phyloP scores from a whole-genome alignment of 2,888 invertebrate genomes.

The Danaus chrysippus region DNA sequence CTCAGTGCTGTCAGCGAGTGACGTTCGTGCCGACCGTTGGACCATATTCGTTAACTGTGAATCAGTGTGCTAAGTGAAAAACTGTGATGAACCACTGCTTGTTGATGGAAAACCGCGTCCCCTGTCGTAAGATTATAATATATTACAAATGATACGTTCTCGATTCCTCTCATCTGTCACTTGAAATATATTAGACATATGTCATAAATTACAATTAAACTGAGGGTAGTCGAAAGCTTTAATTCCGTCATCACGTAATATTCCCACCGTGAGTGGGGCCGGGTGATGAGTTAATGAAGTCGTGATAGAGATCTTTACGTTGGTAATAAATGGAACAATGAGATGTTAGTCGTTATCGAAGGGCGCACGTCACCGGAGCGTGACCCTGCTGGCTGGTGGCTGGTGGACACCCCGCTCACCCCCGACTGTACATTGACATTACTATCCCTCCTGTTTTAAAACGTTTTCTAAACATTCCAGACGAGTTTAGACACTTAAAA shows the following conservation, averaged over 20 bases:
- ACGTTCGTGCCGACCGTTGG: slow-evolving; percentile 56
- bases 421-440: slow-evolving; percentile 29
- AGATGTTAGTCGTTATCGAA: slow-evolving; percentile 46
- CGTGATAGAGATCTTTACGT: slow-evolving; percentile 35
- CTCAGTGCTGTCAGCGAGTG: slow-evolving; percentile 71
- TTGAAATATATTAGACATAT: no score
- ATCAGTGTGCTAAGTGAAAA: slow-evolving; percentile 66
- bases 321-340: slow-evolving; percentile 43
- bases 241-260: slow-evolving; percentile 1
- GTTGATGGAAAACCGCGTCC: slow-evolving; percentile 65
- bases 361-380: slow-evolving; percentile 62
- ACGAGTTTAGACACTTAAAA: no score
- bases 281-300: slow-evolving; percentile 30
- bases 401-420: slow-evolving; percentile 19
- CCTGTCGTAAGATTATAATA: slow-evolving; percentile 68
- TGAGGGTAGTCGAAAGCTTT: background rate
- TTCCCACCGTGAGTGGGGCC: slow-evolving; percentile 17
- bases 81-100: slow-evolving; percentile 58
- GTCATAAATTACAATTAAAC: background rate
- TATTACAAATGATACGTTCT: slow-evolving; percentile 30
- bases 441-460: slow-evolving; percentile 19
- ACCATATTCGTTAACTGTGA: slow-evolving; percentile 58
- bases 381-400: slow-evolving; percentile 49
- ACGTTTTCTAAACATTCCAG: background rate
- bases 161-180: no score